Conservation (phyloP, 2,797 vertebrate genomes). For the Chanos chanos region DNA sequence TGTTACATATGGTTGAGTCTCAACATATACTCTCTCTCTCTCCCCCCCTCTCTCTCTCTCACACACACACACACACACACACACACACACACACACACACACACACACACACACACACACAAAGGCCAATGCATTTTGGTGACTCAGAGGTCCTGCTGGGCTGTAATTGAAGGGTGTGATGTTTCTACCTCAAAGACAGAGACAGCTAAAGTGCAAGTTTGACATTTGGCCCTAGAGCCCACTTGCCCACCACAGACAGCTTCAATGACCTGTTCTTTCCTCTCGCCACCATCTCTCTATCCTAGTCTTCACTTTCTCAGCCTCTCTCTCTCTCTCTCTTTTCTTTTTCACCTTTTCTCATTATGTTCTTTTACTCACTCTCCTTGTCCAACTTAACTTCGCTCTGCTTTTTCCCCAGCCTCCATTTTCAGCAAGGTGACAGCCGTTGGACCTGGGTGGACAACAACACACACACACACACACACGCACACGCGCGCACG, state of each 20-base stretch:
- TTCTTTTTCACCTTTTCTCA: neutral
- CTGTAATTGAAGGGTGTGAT: conserved; percentile 3
- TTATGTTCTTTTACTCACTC: neutral
- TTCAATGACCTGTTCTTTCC: neutral
- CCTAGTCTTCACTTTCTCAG: neutral
- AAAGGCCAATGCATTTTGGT: conserved; percentile 3
- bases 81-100: conserved; percentile 28
- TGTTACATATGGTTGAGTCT: no score
- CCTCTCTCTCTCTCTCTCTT: neutral
- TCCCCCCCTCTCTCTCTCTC: conserved; percentile 45
- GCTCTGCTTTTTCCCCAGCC: neutral
- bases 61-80: conserved; percentile 15
- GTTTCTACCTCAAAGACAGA: conserved; percentile 12
- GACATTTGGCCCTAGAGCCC: conserved; percentile 16
- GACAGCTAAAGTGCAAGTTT: neutral
- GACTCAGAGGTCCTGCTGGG: neutral
- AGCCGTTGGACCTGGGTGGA: conserved; percentile 10
- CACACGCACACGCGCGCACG: no score
- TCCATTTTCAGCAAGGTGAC: conserved; percentile 10
- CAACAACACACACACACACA: conserved; percentile 6
- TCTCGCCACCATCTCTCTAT: neutral
- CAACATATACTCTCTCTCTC: conserved; percentile 59
- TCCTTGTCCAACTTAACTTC: no score
- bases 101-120: conserved; percentile 8
- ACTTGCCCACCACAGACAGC: neutral